These are phyloP conservation scores for Seladonia tumulorum DNA, from an alignment of 2,888 invertebrate species.

Conservation along the genomic window DNA sequence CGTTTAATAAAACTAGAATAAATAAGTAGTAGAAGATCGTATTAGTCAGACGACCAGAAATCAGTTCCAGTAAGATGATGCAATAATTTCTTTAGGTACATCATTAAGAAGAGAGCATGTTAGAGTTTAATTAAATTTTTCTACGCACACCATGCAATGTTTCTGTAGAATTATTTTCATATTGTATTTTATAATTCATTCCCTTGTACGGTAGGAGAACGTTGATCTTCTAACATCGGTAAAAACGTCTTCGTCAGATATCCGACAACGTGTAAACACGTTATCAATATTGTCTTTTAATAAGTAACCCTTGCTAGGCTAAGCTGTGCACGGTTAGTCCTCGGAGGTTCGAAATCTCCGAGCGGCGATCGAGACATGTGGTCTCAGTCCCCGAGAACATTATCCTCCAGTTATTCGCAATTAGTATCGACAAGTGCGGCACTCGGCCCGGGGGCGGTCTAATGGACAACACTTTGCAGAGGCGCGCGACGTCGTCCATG, in stretches of 20 bases:
- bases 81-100: too few species aligned
- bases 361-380: neutral
- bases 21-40: too few species aligned
- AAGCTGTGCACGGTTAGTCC: neutral
- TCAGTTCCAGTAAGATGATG: too few species aligned
- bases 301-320: neutral
- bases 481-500: neutral
- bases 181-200: too few species aligned
- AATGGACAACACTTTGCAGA: slow-evolving; percentile 10
- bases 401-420: slow-evolving; percentile 9
- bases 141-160: too few species aligned
- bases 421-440: slow-evolving; percentile 6
- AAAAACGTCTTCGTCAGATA: neutral
- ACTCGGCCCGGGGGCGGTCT: neutral
- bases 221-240: too few species aligned
- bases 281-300: neutral
- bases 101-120: too few species aligned
- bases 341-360: neutral
- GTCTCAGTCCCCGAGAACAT: neutral
- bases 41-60: too few species aligned
- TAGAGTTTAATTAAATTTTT: too few species aligned
- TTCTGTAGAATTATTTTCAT: too few species aligned
- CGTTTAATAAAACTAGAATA: too few species aligned
- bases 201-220: neutral
- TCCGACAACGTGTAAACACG: neutral